These are phyloP conservation scores for Camptogramma bilineatum DNA, from an alignment of 2,888 invertebrate species.

Conservation along the genomic window DNA sequence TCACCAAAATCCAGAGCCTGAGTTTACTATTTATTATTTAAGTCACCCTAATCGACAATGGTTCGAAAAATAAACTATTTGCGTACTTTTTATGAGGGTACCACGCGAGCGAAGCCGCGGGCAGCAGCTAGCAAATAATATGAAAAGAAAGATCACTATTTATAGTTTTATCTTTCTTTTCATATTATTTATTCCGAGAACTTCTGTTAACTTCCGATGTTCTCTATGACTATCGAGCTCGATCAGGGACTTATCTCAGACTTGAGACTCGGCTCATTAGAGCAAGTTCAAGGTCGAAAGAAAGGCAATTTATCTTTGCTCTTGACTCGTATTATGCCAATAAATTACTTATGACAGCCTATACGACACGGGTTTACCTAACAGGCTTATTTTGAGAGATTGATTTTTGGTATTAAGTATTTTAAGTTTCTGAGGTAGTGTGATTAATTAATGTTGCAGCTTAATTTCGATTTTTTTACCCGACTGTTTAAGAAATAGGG, in stretches of 20 bases:
- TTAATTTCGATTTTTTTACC: too few relatives aligned
- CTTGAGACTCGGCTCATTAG: conserved; percentile 47
- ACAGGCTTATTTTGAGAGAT: not conserved
- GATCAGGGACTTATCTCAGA: not conserved
- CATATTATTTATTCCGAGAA: not conserved
- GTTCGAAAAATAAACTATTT: too few relatives aligned
- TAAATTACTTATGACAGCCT: conserved; percentile 66
- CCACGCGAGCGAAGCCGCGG: too few relatives aligned
- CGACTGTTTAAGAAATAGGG: too few relatives aligned
- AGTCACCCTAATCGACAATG: too few relatives aligned
- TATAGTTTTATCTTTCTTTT: too few relatives aligned
- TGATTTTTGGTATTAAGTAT: not conserved
- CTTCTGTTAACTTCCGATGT: not conserved
- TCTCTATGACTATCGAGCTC: not conserved
- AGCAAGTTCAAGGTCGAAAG: conserved; percentile 62
- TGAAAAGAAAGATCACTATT: too few relatives aligned
- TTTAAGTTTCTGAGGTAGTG: not conserved
- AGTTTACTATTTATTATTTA: not conserved
- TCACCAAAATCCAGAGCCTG: not conserved
- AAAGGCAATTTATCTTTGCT: conserved; percentile 65
- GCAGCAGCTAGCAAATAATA: too few relatives aligned
- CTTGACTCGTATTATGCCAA: conserved; percentile 62
- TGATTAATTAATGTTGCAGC: too few relatives aligned
- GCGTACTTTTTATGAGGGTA: too few relatives aligned
- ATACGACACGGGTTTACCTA: conserved; percentile 14